phyloP scores from a whole-genome alignment of 2,113 vertebrate genomes.

The Chlamydotis undulata region DNA sequence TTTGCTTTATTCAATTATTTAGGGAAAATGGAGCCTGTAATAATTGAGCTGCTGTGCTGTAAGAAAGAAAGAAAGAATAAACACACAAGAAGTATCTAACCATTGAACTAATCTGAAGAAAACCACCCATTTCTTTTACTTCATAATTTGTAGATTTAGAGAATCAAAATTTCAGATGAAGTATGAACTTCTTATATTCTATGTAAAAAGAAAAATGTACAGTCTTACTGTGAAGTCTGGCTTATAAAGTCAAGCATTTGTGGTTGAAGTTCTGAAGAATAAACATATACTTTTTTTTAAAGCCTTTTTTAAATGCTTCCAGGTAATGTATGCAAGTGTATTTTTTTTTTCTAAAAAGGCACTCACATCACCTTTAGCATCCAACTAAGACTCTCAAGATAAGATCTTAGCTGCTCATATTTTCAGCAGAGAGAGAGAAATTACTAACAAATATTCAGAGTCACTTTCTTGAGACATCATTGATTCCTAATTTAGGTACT shows the following conservation, averaged over 20 bases:
- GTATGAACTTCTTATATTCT: not conserved
- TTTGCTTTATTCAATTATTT: constrained; percentile 61
- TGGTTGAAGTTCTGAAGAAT: not conserved
- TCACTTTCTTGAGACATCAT: not conserved
- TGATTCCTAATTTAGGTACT: not conserved
- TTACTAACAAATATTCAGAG: not conserved
- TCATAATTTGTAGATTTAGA: not conserved
- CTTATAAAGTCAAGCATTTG: not conserved
- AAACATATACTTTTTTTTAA: not conserved
- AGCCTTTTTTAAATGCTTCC: not conserved
- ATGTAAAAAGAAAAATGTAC: not conserved
- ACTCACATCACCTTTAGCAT: not conserved
- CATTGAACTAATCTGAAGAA: not conserved
- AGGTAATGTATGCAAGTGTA: not conserved
- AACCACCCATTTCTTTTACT: not conserved
- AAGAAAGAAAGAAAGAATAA: not conserved
- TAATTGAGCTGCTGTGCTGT: not conserved
- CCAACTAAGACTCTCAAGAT: not conserved
- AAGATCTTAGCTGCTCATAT: not conserved
- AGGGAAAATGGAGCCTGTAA: constrained; percentile 35
- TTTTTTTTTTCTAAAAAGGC: not conserved
- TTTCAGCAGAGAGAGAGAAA: not conserved
- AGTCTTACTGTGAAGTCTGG: not conserved
- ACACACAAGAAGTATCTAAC: not conserved
- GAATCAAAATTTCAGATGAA: not conserved